Evolutionary conservation across 2,797 vertebrate species (phyloP).

Genomic region (Hydrolagus colliei): DNA sequence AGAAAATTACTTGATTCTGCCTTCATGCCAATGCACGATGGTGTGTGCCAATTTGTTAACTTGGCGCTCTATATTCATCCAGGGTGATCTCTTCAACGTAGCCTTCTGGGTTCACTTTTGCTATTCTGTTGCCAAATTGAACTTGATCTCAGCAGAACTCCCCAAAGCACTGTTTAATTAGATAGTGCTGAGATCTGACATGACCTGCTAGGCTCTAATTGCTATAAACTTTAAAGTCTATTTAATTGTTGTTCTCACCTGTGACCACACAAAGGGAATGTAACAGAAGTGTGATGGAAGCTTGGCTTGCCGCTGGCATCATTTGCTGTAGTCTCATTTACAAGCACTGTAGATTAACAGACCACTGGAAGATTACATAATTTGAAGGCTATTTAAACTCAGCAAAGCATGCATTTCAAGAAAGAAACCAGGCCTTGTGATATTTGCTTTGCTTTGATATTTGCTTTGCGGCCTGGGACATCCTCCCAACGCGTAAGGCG

Average conservation of each 20-base stretch:
- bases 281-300: neutral
- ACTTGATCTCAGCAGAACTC: neutral
- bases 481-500: too few relatives aligned
- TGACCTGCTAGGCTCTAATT: neutral
- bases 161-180: neutral
- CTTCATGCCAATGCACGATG: neutral
- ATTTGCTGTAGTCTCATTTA: slow-evolving; percentile 23
- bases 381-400: neutral
- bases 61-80: neutral
- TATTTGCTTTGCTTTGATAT: neutral
- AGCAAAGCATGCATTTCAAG: neutral
- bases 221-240: slow-evolving; percentile 4
- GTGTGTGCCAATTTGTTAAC: neutral
- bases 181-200: neutral
- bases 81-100: neutral
- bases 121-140: neutral
- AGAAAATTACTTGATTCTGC: neutral
- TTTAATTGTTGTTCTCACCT: slow-evolving; percentile 14
- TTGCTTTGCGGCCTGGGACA: too few relatives aligned
- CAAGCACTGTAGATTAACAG: slow-evolving; percentile 34
- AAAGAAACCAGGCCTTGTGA: neutral
- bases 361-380: neutral
- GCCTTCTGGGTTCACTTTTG: neutral
- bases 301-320: slow-evolving; percentile 16
- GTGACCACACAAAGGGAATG: neutral